Conservation (phyloP, 2,888 invertebrate species). For the Drosophila neotestacea region DNA sequence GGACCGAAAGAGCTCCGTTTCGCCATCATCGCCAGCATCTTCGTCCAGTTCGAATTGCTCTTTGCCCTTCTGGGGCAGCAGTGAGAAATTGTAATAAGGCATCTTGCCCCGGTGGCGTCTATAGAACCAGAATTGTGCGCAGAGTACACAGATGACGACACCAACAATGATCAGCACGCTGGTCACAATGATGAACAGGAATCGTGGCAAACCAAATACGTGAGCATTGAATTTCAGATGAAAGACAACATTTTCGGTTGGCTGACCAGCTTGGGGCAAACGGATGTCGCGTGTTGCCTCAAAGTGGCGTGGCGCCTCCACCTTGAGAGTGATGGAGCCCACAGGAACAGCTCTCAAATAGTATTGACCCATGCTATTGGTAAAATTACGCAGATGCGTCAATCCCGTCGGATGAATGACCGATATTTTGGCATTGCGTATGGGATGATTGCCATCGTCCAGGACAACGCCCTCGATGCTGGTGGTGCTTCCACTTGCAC, state of each 20-base stretch:
- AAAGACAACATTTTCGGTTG: conserved; percentile 88
- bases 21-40: conserved; percentile 82
- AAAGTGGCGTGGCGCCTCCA: conserved; percentile 88
- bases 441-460: conserved; percentile 87
- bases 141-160: conserved; percentile 78
- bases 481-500: conserved; percentile 32
- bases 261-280: conserved; percentile 80
- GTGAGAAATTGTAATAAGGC: conserved; percentile 84
- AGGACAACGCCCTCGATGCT: conserved; percentile 86
- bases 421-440: conserved; percentile 86
- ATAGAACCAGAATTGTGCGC: conserved; percentile 81
- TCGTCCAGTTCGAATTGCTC: conserved; percentile 84
- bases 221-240: conserved; percentile 89
- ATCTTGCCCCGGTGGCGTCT: conserved; percentile 75
- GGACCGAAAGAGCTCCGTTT: conserved; percentile 84
- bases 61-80: conserved; percentile 84
- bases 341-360: conserved; percentile 73
- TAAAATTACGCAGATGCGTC: conserved; percentile 81
- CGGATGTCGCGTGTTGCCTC: conserved; percentile 83
- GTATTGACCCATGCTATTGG: conserved; percentile 82
- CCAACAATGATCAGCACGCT: conserved; percentile 86
- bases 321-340: conserved; percentile 86
- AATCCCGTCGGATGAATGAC: conserved; percentile 84
- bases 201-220: conserved; percentile 91
- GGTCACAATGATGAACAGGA: conserved; percentile 90